phyloP scores from a whole-genome alignment of 2,113 vertebrate species.

The Pelodiscus sinensis region DNA sequence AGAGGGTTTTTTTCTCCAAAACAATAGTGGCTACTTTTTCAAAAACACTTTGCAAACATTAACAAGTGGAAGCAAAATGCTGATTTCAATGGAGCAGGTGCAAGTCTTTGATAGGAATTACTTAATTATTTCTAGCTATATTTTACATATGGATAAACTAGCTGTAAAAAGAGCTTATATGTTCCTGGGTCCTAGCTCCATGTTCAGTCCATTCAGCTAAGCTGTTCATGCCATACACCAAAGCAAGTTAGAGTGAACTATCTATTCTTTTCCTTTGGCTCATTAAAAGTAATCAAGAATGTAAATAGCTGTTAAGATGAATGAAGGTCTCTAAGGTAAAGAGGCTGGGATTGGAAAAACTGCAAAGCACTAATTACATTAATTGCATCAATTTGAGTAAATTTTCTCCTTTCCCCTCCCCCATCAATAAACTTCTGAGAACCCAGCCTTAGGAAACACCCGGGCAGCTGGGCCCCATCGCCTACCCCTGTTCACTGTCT shows the following conservation, averaged over 20 bases:
- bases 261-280: conserved; percentile 30
- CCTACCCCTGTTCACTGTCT: neutral
- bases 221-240: neutral
- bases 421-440: conserved; percentile 24
- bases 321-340: conserved; percentile 43
- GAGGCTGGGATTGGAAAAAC: conserved; percentile 1
- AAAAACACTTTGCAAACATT: conserved; percentile 31
- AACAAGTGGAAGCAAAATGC: neutral
- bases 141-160: conserved; percentile 36
- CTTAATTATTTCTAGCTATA: neutral
- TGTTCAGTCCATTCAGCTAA: neutral
- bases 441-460: neutral
- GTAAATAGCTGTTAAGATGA: conserved; percentile 23
- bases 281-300: conserved; percentile 41
- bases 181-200: neutral
- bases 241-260: neutral
- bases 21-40: conserved; percentile 4
- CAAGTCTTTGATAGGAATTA: neutral
- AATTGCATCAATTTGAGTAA: conserved; percentile 25
- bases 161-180: neutral
- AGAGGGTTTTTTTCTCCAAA: conserved; percentile 2
- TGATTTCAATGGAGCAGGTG: neutral
- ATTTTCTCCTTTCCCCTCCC: neutral
- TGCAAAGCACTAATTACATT: conserved; percentile 28
- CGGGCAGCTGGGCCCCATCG: neutral